Conservation (phyloP, 2,888 invertebrate species). For the Polydrusus cervinus region DNA sequence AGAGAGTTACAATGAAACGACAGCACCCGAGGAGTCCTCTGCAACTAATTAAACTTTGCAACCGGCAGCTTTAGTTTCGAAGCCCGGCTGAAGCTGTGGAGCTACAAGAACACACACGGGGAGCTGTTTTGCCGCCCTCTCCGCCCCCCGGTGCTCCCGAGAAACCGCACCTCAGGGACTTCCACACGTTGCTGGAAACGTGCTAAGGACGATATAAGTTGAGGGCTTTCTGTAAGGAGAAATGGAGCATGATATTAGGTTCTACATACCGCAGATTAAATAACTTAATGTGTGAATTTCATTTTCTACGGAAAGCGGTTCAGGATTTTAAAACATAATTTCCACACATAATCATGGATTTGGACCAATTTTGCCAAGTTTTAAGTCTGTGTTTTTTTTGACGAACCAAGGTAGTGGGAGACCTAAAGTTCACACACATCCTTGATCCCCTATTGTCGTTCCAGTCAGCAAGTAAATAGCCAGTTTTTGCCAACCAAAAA, state of each 20-base stretch:
- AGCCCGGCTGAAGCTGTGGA: constrained; percentile 57
- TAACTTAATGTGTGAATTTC: too few relatives aligned
- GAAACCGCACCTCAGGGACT: constrained; percentile 49
- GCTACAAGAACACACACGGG: constrained; percentile 61
- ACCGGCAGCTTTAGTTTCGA: constrained; percentile 70
- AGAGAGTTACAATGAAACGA: constrained; percentile 67
- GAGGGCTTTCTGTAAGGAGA: constrained; percentile 21
- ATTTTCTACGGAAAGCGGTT: too few relatives aligned
- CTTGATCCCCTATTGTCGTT: too few relatives aligned
- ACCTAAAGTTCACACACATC: too few relatives aligned
- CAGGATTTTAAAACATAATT: too few relatives aligned
- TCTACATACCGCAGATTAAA: background rate
- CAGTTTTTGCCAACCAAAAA: too few relatives aligned
- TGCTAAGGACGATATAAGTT: constrained; percentile 45
- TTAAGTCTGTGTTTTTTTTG: too few relatives aligned
- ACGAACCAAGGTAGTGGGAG: too few relatives aligned
- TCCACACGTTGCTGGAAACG: constrained; percentile 52
- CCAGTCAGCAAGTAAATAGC: too few relatives aligned
- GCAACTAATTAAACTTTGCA: constrained; percentile 72
- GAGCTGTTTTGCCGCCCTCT: constrained; percentile 26
- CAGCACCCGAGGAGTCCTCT: constrained; percentile 66
- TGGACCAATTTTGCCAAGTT: too few relatives aligned
- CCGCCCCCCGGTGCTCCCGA: constrained; percentile 22
- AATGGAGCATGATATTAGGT: too few relatives aligned
- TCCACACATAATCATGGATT: too few relatives aligned